Base-by-base conservation (phyloP, 2,888 invertebrate genomes). In the Rotaria sp. region DNA sequence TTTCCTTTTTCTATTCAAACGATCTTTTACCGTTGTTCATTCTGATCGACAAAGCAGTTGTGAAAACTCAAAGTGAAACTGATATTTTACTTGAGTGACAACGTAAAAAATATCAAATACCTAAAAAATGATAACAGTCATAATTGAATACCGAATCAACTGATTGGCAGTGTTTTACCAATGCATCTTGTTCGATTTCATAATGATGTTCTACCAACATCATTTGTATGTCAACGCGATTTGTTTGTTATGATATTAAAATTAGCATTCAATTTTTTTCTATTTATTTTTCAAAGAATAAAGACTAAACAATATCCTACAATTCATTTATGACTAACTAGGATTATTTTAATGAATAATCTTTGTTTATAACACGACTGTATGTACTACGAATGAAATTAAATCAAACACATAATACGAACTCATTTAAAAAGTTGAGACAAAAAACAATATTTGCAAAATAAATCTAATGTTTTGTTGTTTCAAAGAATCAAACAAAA, bases 141-240 rank as follows among this genome's bases (percentile, higher is more conserved):
- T 48, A 86, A 30, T 30, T 84, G 38, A 87, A 87, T 84, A 80
- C 74, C 26, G 87, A 85, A 67, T 85, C 84, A 45, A 75, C 48
- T 35, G 93, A 99, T 87, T 96, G 96, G 89, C 99, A 96, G 96
- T 1, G 95, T 98, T 41, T 99, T 99, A 90, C 97, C 95, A 75
- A 94, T 99, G 88, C 93, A 97, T 87, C 92, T 98, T 85, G 97
- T 96, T 74, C 86, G 75, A 45, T 74, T 67, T 35, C 35, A 48
- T 26, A 55, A 45, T 41, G 26, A 45, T 45, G 38, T 38, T 80
- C 41, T 26, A n/a, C 67, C 84, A 75, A 35, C 48, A 8, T 55
- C 57, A 21, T 24, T 87, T 21, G 85, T 50, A 15, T 48, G 13
- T 50, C 13, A n/a, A n/a, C n/a, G n/a, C n/a, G n/a, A n/a, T 41